A percentile compares a stretch with the other conserved stretches of the same genome.
Conservation (phyloP, 2,113 vertebrate species). For the Megalops atlanticus region DNA sequence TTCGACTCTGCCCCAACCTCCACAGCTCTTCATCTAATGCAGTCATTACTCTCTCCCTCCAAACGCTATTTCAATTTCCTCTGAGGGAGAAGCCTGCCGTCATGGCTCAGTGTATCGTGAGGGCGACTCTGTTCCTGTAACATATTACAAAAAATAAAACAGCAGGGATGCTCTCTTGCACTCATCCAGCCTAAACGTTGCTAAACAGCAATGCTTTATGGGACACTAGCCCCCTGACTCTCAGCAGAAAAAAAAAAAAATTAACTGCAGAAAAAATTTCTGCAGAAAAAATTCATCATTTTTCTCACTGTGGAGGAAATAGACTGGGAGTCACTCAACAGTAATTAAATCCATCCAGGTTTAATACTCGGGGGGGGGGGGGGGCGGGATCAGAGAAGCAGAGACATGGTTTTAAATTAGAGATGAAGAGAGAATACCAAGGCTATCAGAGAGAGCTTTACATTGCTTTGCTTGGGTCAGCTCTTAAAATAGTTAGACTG, state of each 20-base stretch:
- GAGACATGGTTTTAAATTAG: background rate
- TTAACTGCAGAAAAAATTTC: background rate
- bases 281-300: background rate
- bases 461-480: background rate
- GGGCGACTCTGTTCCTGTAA: background rate
- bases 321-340: background rate
- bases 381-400: background rate
- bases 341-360: background rate
- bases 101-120: background rate
- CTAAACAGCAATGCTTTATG: conserved; percentile 43
- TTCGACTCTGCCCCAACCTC: background rate
- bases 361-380: background rate
- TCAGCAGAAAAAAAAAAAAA: conserved; percentile 34
- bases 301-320: background rate
- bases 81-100: background rate
- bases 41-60: conserved; percentile 10
- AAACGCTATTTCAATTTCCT: conserved; percentile 39
- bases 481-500: too few species aligned
- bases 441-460: background rate
- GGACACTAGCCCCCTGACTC: conserved; percentile 37
- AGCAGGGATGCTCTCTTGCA: too few species aligned
- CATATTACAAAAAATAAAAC: too few species aligned
- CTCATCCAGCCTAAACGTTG: conserved; percentile 22
- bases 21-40: background rate
- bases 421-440: background rate